phyloP scores from a whole-genome alignment of 2,888 invertebrate genomes.

The Cyrtodaria siliqua region DNA sequence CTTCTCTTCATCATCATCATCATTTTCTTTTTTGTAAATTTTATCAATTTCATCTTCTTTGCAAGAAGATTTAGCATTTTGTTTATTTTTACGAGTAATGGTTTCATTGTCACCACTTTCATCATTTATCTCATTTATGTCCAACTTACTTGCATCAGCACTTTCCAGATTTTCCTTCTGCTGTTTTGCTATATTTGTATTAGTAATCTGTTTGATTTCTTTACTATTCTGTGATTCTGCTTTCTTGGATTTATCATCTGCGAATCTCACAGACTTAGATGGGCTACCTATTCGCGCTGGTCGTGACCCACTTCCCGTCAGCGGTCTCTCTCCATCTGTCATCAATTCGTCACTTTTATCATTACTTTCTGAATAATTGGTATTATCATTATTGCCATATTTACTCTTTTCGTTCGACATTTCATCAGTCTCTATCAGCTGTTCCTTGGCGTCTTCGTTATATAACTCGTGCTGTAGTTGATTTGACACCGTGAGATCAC shows the following conservation, averaged over 20 bases:
- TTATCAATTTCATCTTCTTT: constrained; percentile 53
- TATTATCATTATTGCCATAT: constrained; percentile 14
- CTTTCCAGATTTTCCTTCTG: constrained; percentile 29
- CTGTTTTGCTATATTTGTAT: constrained; percentile 55
- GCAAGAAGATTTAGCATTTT: constrained; percentile 48
- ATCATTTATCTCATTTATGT: too few relatives aligned
- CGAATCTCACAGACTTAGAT: constrained; percentile 72
- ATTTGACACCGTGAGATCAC: constrained; percentile 29
- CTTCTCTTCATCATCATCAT: constrained; percentile 47
- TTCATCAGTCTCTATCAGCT: constrained; percentile 8
- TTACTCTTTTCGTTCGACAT: constrained; percentile 4
- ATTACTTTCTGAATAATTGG: background rate
- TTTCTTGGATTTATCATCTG: constrained; percentile 41
- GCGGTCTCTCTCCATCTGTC: constrained; percentile 7
- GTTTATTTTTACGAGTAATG: constrained; percentile 46
- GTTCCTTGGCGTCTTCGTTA: constrained; percentile 18
- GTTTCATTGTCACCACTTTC: constrained; percentile 38
- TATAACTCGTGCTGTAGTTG: constrained; percentile 48
- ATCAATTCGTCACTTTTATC: background rate
- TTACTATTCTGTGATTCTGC: constrained; percentile 31
- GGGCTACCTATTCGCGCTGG: constrained; percentile 33
- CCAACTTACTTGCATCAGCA: constrained; percentile 2
- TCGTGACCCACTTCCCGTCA: background rate
- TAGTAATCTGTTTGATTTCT: constrained; percentile 59
- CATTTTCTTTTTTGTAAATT: constrained; percentile 42